Conservation (phyloP, 2,888 invertebrate species). For the Drosophila paranaensis region DNA sequence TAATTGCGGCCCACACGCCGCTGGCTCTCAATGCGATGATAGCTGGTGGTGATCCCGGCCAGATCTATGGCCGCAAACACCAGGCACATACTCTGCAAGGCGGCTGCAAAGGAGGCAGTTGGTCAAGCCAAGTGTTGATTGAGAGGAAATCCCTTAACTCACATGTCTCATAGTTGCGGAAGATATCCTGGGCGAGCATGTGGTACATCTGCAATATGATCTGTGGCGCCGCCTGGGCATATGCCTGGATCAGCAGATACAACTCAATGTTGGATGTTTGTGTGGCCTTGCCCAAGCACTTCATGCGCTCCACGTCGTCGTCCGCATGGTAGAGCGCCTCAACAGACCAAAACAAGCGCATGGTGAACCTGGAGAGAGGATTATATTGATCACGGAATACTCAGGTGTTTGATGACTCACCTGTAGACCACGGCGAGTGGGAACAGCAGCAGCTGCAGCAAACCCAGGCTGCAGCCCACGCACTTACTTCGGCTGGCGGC, state of each 20-base stretch:
- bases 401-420: conserved; percentile 48
- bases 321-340: conserved; percentile 88
- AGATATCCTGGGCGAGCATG: conserved; percentile 87
- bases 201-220: conserved; percentile 88
- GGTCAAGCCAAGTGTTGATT: not conserved
- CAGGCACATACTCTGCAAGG: conserved; percentile 89
- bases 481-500: conserved; percentile 82
- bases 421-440: conserved; percentile 87
- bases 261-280: conserved; percentile 90
- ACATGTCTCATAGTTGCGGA: conserved; percentile 89
- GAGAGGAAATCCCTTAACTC: conserved; percentile 59
- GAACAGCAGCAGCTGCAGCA: conserved; percentile 76
- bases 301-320: conserved; percentile 87
- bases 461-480: conserved; percentile 62
- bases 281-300: conserved; percentile 87
- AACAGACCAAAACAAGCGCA: conserved; percentile 91
- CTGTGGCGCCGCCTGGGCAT: conserved; percentile 91
- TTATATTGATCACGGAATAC: not conserved
- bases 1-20: conserved; percentile 89
- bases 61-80: conserved; percentile 89
- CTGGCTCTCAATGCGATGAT: conserved; percentile 92
- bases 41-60: conserved; percentile 89
- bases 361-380: conserved; percentile 87
- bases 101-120: conserved; percentile 85
- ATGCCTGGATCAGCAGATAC: conserved; percentile 91